phyloP scores from a whole-genome alignment of 2,888 invertebrate species.

The Peribatodes rhomboidaria region DNA sequence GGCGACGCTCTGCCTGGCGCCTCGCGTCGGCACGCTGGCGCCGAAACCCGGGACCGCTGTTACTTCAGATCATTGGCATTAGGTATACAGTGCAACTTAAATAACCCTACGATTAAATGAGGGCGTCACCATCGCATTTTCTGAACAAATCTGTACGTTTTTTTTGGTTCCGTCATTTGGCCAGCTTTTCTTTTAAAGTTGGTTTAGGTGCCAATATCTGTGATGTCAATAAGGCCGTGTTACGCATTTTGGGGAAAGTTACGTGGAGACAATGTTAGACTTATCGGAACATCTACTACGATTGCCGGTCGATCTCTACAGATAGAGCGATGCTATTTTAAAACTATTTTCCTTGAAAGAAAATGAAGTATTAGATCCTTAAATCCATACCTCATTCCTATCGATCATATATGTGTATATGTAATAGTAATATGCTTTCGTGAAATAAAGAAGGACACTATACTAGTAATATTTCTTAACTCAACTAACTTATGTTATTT shows the following conservation, averaged over 20 bases:
- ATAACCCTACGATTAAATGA: not conserved
- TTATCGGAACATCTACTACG: not conserved
- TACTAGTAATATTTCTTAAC: too few species aligned
- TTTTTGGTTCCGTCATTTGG: not conserved
- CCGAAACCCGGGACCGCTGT: slow-evolving; percentile 41
- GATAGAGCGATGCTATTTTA: too few species aligned
- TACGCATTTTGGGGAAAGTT: slow-evolving; percentile 12
- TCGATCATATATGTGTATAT: too few species aligned
- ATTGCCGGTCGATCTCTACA: not conserved
- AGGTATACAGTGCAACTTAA: not conserved
- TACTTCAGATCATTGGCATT: not conserved
- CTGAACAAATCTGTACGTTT: not conserved
- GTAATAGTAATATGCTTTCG: too few species aligned
- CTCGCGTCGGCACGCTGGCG: slow-evolving; percentile 52
- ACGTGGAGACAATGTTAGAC: not conserved
- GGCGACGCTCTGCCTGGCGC: slow-evolving; percentile 61
- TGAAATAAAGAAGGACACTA: too few species aligned
- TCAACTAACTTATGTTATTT: too few species aligned
- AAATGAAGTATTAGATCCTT: too few species aligned
- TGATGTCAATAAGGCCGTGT: slow-evolving; percentile 17
- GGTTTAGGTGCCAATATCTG: slow-evolving; percentile 1
- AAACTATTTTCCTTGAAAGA: too few species aligned
- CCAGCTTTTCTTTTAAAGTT: not conserved
- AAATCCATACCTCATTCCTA: too few species aligned
- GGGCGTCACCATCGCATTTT: not conserved